Evolutionary conservation across 1,140 invertebrate genomes (phyloP), one percentile per base, ranked within the genome.

Genomic region (Drosophila athabasca): DNA sequence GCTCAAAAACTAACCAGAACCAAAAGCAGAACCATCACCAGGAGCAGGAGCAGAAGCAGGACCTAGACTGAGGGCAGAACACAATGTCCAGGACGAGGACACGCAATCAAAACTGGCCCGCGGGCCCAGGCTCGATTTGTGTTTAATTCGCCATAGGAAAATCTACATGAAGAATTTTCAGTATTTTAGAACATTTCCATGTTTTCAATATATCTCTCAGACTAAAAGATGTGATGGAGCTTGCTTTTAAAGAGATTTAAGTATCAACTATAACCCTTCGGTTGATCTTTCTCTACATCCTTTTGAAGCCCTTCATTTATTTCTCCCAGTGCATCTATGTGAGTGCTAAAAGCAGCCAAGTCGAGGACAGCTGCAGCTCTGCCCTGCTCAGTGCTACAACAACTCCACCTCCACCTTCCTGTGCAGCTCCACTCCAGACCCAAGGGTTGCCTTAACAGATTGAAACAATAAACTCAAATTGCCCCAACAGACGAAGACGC

Each of bases 391-490:
- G 41, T 29, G 44, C 35, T 19, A 2, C 11, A 4, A 39, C 9
- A 2, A 3, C 9, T 39, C 11, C 35, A 39, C 35, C 35, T 39
- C 26, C 19, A 41, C 35, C 17, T 49, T 19, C n/a, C n/a, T n/a
- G 17, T 1, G 17, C 0, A 19, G 17, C 17, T 19, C 17, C 17
- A 35, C 50, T 35, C 24, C 50, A 54, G 60, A 49, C 45, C 53
- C 52, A 55, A 35, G 66, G 44, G 51, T 68, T 58, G 45, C 59
- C 76, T 67, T 51, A 87, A 81, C 81, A 77, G 77, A 81, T 81
- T 87, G 81, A 65, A 78, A 81, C 81, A 87, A 85, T 85, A 87
- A 85, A 80, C 44, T 65, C 31, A 71, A 80, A 76, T 76, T 65
- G 71, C 65, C 69, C 62, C 52, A 39, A 22, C 45, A 62, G 64